Conservation (phyloP, 2,113 vertebrate species). For the Bothrops jararaca region DNA sequence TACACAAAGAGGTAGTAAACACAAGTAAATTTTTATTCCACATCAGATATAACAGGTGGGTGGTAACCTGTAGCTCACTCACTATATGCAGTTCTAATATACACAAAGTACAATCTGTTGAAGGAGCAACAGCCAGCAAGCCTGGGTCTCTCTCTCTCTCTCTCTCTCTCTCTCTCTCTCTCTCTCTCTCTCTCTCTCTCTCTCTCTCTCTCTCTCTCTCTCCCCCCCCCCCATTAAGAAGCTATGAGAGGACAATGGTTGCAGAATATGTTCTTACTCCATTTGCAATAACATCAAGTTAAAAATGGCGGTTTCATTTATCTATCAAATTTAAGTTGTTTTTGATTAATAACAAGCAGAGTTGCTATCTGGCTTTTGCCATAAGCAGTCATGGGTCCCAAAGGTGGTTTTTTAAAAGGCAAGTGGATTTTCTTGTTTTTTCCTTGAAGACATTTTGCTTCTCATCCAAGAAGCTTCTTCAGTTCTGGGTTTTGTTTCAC, state of each 20-base stretch:
- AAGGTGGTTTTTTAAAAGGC: too few species aligned
- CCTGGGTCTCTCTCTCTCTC: too few species aligned
- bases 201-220: too few species aligned
- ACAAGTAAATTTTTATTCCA: background rate
- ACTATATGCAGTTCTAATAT: background rate
- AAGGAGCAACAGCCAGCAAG: background rate
- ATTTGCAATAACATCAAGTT: background rate
- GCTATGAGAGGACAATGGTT: background rate
- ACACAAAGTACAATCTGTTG: background rate
- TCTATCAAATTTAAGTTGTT: background rate
- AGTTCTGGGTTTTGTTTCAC: background rate
- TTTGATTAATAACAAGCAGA: background rate
- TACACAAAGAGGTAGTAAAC: background rate
- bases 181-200: too few species aligned
- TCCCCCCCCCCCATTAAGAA: background rate
- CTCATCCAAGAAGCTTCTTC: too few species aligned
- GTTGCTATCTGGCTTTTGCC: background rate
- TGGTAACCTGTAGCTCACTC: background rate
- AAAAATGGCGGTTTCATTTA: background rate
- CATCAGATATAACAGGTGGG: background rate
- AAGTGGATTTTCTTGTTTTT: too few species aligned
- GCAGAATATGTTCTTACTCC: rapidly evolving
- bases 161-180: too few species aligned
- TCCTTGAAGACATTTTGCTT: too few species aligned
- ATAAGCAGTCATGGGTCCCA: background rate